Evolutionary conservation across 2,113 vertebrate genomes (phyloP), one percentile per base, ranked within the genome.

Genomic region (Arizona elegans): DNA sequence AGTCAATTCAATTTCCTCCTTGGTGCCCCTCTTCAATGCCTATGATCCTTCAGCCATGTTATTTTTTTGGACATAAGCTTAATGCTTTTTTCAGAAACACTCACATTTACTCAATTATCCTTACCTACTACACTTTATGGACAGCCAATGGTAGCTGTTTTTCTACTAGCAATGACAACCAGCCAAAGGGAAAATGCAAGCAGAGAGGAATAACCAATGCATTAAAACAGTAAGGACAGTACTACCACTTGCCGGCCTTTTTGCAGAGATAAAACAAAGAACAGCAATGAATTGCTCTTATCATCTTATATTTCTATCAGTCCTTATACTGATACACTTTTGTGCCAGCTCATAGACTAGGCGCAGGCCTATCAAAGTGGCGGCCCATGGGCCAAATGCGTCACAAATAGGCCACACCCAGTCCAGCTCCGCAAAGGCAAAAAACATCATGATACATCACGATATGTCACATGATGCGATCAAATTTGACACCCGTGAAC

Each of bases 361-460:
- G 11, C 1, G 3, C 9, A 62, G 24, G 59, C 24, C 59, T 62
- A 24, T 62, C 59, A 62, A 62, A 11, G 24, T 62, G 59, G 3
- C 2, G 3, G 3, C 58, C 23, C 19, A 1, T 0, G 6, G 21
- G 56, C 58, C 1, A 3, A 24, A 62, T 62, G 24, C 1, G 3
- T 26, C 59, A 26, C 9, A 26, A 1, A 2, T 9, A 62, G 24
- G 24, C 59, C 59, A 62, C 3, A 0, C 1, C 58, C 58, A 62
- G 21, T 7, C 56, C 56, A 58, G 21, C 21, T 24, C 23, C 9
- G 0, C 24, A 62, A 62, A 62, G 58, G 24, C 58, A 62, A 62
- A 62, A 62, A 62, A 62, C 6, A 21, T 24, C 0, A 7, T 0
- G 21, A 58, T 21, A 58, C 21, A 62, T 26, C 58, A 26, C 3